Evolutionary conservation across 64 coral and sea anemone genomes (phyloP).

Genomic region (Montipora cactus): DNA sequence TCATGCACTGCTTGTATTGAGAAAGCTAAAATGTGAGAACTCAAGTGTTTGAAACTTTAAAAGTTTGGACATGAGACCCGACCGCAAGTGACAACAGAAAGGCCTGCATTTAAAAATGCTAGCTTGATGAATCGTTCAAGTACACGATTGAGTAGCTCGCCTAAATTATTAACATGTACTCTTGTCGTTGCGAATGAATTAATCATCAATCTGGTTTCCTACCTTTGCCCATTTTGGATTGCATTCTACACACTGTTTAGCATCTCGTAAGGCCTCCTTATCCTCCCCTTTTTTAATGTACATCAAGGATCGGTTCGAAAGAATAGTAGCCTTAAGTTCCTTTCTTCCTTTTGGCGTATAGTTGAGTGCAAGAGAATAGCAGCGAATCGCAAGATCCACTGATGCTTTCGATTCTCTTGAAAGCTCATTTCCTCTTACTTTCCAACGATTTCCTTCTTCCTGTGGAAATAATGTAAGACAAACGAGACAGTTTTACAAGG

Average conservation of each 20-base stretch:
- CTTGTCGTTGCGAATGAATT: too few species aligned
- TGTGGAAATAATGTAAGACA: neutral
- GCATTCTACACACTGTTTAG: neutral
- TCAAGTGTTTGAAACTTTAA: too few species aligned
- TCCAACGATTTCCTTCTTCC: slow-evolving; percentile 75
- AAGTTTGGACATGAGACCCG: rapidly evolving
- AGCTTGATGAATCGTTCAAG: too few species aligned
- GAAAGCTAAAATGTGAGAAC: too few species aligned
- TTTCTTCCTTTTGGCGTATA: neutral
- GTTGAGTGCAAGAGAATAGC: slow-evolving; percentile 35
- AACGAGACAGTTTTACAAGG: too few species aligned
- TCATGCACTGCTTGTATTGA: too few species aligned
- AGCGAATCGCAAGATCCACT: neutral
- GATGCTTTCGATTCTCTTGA: slow-evolving; percentile 24
- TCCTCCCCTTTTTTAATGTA: neutral
- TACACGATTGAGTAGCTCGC: too few species aligned
- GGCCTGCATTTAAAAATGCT: too few species aligned
- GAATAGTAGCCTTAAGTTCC: neutral
- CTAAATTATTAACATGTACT: too few species aligned
- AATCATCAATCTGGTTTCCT: neutral
- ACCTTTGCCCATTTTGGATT: slow-evolving; percentile 21
- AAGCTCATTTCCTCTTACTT: slow-evolving; percentile 68
- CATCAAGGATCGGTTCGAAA: slow-evolving; percentile 31
- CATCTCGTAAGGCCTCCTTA: neutral
- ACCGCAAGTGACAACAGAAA: too few species aligned